Evolutionary conservation across 2,113 vertebrate genomes (phyloP).

Genomic region (Machaerirhynchus nigripectus): DNA sequence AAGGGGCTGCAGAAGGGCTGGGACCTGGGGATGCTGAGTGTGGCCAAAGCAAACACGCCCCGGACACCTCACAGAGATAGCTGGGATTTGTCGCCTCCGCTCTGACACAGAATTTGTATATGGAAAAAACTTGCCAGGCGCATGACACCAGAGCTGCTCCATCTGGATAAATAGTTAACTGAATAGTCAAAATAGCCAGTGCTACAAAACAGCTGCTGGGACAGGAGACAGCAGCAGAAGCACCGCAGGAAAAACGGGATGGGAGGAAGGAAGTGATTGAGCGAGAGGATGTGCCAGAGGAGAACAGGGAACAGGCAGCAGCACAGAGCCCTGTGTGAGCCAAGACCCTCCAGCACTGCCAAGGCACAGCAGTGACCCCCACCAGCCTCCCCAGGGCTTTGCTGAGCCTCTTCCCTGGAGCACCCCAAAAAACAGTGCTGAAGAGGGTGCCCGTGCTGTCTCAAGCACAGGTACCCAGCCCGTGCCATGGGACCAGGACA

Average conservation of each 20-base stretch:
- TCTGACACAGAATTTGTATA: slow-evolving; percentile 38
- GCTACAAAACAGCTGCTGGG: slow-evolving; percentile 46
- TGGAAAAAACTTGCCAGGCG: slow-evolving; percentile 23
- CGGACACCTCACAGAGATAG: background rate
- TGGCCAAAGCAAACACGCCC: background rate
- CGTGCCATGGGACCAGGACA: background rate
- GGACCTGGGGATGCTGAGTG: accelerated
- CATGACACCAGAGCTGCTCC: background rate
- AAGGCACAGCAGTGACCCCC: background rate
- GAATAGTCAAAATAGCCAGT: slow-evolving; percentile 29
- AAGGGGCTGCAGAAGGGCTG: background rate
- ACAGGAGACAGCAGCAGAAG: background rate
- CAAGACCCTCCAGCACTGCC: background rate
- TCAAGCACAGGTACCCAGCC: background rate
- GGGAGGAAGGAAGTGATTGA: background rate
- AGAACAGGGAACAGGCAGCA: background rate
- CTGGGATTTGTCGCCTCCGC: background rate
- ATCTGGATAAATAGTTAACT: slow-evolving; percentile 55
- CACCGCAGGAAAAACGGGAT: background rate
- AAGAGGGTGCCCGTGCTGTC: accelerated
- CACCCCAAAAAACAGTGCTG: background rate
- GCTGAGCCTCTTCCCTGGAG: background rate
- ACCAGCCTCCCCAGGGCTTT: background rate
- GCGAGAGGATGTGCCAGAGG: background rate
- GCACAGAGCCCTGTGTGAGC: accelerated